Evolutionary conservation across 2,113 vertebrate genomes (phyloP), one percentile per base, ranked within the genome.

Genomic region (Eptesicus fuscus): DNA sequence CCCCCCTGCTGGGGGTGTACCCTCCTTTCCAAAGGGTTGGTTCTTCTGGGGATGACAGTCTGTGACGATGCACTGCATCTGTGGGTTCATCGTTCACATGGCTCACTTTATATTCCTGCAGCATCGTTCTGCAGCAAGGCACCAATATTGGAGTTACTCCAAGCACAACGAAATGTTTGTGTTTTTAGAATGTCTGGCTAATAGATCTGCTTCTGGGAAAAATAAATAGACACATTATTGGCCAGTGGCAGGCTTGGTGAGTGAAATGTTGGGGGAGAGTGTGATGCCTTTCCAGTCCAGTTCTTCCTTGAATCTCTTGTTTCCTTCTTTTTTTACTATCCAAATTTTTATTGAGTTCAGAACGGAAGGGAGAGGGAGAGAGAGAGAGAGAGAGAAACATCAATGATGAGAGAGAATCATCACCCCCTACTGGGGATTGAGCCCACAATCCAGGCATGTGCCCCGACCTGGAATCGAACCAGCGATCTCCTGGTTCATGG

Each of bases 81-180:
- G 35, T 77, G 65, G 83, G 47, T 13, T 49, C 61, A n/a, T 82
- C 76, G 5, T 74, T 67, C 92, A 71, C 87, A 28, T 2, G 86
- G 67, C 93, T 94, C 90, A 83, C 96, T 97, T 95, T 74, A 63
- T 95, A 97, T 97, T 97, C 96, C 92, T 96, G 91, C 95, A 96
- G 10, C 93, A 70, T 89, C 77, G 51, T 88, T 96, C 96, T 97
- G 96, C 94, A 95, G 97, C 83, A 95, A 82, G 95, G 93, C 96
- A 96, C 92, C 95, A 53, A 96, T 79, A 49, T 49, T 98, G 97
- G 97, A 97, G 70, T 82, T 73, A 2, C 89, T 97, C 97, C 97
- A 98, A 92, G 91, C 83, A 93, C 97, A 98, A 91, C 2, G 94
- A 87, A 95, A 95, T 79, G 78, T 95, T 96, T 82, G 95, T 97